Evolutionary conservation across 2,113 vertebrate species (phyloP), one percentile per base, ranked within the genome.

Genomic region (Brachyistius frenatus): DNA sequence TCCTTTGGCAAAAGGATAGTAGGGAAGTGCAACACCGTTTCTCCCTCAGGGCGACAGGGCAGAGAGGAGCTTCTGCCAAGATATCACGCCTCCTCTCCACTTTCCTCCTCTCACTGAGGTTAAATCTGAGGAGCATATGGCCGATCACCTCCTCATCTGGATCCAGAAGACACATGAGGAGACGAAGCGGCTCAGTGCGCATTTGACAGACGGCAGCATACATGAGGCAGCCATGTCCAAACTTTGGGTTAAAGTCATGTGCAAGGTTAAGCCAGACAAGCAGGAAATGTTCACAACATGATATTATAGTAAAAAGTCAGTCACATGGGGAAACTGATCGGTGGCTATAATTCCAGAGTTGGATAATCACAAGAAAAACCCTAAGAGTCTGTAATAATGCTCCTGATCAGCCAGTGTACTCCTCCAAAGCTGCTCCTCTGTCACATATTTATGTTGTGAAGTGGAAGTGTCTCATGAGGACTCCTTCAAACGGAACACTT

Each of bases 81-180:
- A 49, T 70, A 78, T 69, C 55, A 56, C 8, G 23, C 73, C 79
- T 84, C 77, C 75, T 66, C 72, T 64, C 66, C 49, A 30, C 47
- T 64, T 69, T 75, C 37, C 72, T 80, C 50, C 68, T 63, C 53
- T 80, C 49, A 66, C 62, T 46, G 68, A 76, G 70, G 66, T 85
- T 64, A 72, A 30, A 66, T 76, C 67, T 73, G 57, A 77, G 57
- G 75, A 86, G 62, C 80, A 84, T 81, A 76, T 81, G 90, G 83
- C 66, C 47, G 0, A 58, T 81, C 62, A 9, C 39, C 67, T 85
- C 85, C 76, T 80, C 73, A 70, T 82, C 78, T 83, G 77, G 50
- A 83, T 86, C 60, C 76, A 60, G 70, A 76, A n/a, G 62, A 61
- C 73, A 70, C 85, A 81, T 36, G 77, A 73, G 54, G 58, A 66